Conservation (phyloP, 2,113 vertebrate genomes). For the Myiozetetes cayanensis region DNA sequence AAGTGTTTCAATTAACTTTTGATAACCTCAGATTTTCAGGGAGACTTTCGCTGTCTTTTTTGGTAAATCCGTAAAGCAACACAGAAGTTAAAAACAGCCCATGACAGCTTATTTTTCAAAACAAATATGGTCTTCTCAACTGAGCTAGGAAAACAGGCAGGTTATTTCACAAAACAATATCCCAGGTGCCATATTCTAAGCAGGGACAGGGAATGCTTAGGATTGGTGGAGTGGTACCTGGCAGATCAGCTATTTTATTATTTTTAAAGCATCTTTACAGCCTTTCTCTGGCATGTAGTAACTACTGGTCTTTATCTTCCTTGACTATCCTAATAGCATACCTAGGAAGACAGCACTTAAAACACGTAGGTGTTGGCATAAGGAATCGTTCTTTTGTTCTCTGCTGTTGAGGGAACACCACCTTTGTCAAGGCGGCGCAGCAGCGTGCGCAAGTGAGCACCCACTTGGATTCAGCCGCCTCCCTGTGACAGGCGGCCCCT, state of each 20-base stretch:
- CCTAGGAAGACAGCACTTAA: background rate
- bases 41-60: background rate
- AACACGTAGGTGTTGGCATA: background rate
- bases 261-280: background rate
- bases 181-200: background rate
- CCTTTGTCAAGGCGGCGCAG: background rate
- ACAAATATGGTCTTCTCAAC: background rate
- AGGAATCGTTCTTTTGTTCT: slow-evolving; percentile 34
- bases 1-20: background rate
- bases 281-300: background rate
- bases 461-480: background rate
- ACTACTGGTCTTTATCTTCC: background rate
- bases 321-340: background rate
- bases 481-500: background rate
- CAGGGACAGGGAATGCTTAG: background rate
- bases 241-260: background rate
- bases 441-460: background rate
- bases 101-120: background rate
- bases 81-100: background rate
- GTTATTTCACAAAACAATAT: background rate
- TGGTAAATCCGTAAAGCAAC: background rate
- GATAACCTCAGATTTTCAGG: slow-evolving; percentile 2
- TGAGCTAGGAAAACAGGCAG: background rate
- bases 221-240: background rate
- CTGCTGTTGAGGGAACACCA: background rate